A percentile compares a stretch with the other conserved stretches of the same genome.
These are phyloP conservation scores for Drosophila pseudoananassae DNA, from an alignment of 1,140 invertebrate genomes.

Conservation along the genomic window DNA sequence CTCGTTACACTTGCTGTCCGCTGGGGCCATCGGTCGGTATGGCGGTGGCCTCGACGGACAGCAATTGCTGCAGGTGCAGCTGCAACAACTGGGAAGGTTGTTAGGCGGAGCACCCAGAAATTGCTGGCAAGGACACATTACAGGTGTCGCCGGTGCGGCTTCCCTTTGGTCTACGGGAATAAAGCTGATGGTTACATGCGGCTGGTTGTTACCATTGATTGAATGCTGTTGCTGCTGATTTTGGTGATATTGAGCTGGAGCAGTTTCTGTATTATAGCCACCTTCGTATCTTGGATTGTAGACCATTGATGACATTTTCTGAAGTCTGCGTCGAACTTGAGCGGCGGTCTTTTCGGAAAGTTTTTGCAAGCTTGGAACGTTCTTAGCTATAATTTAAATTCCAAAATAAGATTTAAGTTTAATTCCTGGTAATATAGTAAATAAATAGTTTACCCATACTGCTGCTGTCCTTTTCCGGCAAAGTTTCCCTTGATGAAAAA, in stretches of 20 bases:
- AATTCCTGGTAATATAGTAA: background rate
- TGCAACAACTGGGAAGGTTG: constrained; percentile 17
- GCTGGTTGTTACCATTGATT: background rate
- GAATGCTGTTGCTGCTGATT: background rate
- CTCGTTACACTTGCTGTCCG: background rate
- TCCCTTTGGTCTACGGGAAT: constrained; percentile 5
- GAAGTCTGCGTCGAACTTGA: background rate
- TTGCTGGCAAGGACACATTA: constrained; percentile 34
- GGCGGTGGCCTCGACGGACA: constrained; percentile 14
- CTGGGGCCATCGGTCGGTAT: background rate
- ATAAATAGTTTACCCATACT: background rate
- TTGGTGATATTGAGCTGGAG: background rate
- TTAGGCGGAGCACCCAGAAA: constrained; percentile 2
- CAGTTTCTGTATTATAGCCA: background rate
- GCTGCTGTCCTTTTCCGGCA: no score
- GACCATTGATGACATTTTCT: background rate
- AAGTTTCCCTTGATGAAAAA: no score
- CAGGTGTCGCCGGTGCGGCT: background rate
- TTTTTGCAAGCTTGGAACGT: background rate
- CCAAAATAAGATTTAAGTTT: background rate
- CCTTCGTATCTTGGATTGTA: background rate
- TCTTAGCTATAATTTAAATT: background rate
- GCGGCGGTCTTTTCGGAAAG: background rate
- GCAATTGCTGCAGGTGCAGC: constrained; percentile 33
- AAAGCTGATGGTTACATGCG: constrained; percentile 50